Conservation (phyloP, 2,888 invertebrate genomes). For the Eristalinus aeneus region DNA sequence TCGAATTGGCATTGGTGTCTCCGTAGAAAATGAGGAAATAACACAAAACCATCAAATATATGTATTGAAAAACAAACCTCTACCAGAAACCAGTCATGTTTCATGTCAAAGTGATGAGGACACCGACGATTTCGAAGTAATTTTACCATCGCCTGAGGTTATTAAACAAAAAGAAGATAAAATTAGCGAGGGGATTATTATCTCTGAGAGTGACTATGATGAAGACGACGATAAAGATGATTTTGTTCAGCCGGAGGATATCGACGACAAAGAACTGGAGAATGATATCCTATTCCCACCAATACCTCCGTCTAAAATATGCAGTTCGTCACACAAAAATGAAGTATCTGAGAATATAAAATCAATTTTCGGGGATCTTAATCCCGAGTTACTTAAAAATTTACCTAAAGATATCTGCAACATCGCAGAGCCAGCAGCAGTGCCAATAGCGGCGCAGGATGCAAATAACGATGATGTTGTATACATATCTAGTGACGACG, state of each 20-base stretch:
- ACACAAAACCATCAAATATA: constrained; percentile 73
- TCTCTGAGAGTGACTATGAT: constrained; percentile 23
- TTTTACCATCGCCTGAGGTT: background rate
- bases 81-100: constrained; percentile 38
- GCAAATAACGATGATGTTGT: constrained; percentile 58
- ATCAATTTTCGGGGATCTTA: constrained; percentile 76
- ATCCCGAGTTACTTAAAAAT: constrained; percentile 75
- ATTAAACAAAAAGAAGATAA: background rate
- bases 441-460: background rate
- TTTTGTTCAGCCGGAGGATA: constrained; percentile 17
- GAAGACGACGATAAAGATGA: constrained; percentile 28
- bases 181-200: background rate
- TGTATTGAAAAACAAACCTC: constrained; percentile 69
- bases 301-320: background rate
- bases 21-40: constrained; percentile 23
- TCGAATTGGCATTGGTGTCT: constrained; percentile 75
- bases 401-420: constrained; percentile 59
- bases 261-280: background rate
- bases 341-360: constrained; percentile 73
- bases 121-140: background rate
- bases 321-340: background rate
- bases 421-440: constrained; percentile 4
- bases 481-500: constrained; percentile 72
- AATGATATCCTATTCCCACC: background rate
- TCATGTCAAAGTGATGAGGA: background rate